phyloP scores from a whole-genome alignment of 2,113 vertebrate genomes.

The Callorhinus ursinus region DNA sequence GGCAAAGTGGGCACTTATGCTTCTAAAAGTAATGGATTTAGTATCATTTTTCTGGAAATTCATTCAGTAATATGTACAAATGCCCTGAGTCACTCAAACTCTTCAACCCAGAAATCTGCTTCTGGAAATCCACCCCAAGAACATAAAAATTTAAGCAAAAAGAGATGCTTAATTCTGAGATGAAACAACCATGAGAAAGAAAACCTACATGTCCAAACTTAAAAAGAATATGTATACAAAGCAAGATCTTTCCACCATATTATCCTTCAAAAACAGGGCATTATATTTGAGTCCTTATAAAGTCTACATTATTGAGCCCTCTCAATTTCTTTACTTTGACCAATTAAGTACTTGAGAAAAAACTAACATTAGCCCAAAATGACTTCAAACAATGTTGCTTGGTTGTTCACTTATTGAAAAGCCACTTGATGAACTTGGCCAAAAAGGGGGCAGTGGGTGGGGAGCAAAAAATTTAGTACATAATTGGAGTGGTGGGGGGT shows the following conservation, averaged over 20 bases:
- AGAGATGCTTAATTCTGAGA: not conserved
- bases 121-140: not conserved
- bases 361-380: not conserved
- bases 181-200: not conserved
- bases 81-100: not conserved
- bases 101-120: not conserved
- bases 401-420: not conserved
- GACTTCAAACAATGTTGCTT: not conserved
- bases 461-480: not conserved
- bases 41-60: not conserved
- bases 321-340: not conserved
- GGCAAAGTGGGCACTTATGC: not conserved
- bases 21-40: not conserved
- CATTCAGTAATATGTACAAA: not conserved
- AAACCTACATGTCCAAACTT: not conserved
- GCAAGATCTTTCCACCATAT: constrained; percentile 3
- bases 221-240: not conserved
- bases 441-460: not conserved
- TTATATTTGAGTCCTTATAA: not conserved
- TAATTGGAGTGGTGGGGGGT: too few species aligned
- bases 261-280: not conserved
- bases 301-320: not conserved
- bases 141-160: not conserved
- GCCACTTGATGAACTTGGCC: not conserved
- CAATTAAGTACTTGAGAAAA: not conserved